Evolutionary conservation across 1,140 invertebrate species (phyloP).

Genomic region (Oryctes rhinoceros): DNA sequence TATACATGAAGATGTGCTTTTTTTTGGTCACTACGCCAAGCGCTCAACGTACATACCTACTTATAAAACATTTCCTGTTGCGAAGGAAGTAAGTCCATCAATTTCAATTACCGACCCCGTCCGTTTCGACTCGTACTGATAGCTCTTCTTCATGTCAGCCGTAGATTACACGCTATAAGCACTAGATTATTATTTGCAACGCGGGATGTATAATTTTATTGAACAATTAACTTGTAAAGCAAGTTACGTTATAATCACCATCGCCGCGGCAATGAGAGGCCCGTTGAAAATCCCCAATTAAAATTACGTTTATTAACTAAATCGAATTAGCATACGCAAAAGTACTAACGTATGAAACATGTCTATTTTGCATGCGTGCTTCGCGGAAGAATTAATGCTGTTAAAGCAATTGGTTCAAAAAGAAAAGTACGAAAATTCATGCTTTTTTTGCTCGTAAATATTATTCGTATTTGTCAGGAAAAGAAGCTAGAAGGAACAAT

Average conservation of each 20-base stretch:
- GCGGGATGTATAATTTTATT: not conserved
- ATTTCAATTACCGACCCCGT: not conserved
- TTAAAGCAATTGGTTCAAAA: no score
- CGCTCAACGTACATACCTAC: no score
- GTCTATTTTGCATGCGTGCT: not conserved
- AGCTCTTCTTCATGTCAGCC: not conserved
- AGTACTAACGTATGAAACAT: not conserved
- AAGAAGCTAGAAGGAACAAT: not conserved
- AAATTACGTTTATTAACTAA: not conserved
- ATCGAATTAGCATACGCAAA: not conserved
- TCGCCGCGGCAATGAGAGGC: not conserved
- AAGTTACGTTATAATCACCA: not conserved
- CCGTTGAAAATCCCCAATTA: not conserved
- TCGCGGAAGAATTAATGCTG: not conserved
- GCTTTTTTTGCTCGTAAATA: not conserved
- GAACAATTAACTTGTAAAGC: conserved; percentile 6
- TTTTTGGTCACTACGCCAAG: no score
- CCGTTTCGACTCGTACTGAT: not conserved
- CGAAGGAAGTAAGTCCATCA: not conserved
- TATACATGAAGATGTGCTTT: no score
- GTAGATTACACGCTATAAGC: not conserved
- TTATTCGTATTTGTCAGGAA: not conserved
- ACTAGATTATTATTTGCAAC: not conserved
- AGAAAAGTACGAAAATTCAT: not conserved
- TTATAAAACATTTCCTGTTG: not conserved